These are phyloP conservation scores for Serilophus lunatus DNA, from an alignment of 2,113 vertebrate genomes.

Conservation along the genomic window DNA sequence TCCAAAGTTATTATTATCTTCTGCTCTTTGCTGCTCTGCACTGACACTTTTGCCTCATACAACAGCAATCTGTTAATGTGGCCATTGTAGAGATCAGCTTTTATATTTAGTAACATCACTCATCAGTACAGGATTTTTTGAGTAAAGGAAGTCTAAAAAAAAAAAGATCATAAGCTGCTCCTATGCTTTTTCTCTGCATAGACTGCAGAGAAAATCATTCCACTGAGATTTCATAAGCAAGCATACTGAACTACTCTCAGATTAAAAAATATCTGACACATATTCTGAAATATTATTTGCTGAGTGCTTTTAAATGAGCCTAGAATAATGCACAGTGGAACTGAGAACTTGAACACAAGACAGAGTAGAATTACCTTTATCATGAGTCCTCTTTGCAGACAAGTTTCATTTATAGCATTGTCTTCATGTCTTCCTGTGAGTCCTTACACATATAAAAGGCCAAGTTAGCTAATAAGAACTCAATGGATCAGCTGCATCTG, in stretches of 20 bases:
- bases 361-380: neutral
- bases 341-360: neutral
- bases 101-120: constrained; percentile 41
- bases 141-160: constrained; percentile 4
- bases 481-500: neutral
- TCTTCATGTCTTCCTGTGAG: neutral
- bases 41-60: neutral
- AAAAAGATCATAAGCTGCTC: neutral
- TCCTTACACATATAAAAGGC: neutral
- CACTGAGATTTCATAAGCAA: neutral
- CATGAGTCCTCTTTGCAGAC: neutral
- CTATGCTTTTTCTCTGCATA: neutral
- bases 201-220: neutral
- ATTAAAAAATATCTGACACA: neutral
- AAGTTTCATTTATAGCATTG: neutral
- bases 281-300: neutral
- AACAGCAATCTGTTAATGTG: constrained; percentile 12
- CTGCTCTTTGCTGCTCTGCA: neutral
- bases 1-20: constrained; percentile 28
- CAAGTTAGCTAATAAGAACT: neutral
- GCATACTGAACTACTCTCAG: neutral
- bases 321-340: neutral
- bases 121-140: neutral
- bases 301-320: neutral
- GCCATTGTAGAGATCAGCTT: neutral